Evolutionary conservation across 2,888 invertebrate species (phyloP).

Genomic region (Amitus sp.): DNA sequence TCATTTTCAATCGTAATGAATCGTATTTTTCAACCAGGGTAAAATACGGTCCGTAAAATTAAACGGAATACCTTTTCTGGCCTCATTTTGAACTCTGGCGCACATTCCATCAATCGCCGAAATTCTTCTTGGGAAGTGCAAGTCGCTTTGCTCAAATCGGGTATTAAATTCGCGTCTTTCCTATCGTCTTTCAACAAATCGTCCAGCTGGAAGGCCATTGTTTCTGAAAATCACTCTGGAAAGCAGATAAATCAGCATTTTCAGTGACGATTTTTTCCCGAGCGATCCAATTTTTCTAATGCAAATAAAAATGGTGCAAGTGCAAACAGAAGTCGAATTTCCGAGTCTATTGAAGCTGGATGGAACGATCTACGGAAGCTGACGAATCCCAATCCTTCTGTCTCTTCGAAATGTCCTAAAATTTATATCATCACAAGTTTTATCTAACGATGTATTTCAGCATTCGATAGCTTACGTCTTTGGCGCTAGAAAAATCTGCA

Average conservation of each 20-base stretch:
- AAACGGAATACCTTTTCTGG: conserved; percentile 76
- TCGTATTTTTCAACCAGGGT: neutral
- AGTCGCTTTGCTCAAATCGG: conserved; percentile 84
- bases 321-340: conserved; percentile 10
- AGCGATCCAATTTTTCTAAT: neutral
- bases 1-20: too few relatives aligned
- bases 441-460: neutral
- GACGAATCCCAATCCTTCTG: conserved; percentile 69
- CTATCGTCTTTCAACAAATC: conserved; percentile 82
- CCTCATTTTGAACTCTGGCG: conserved; percentile 90
- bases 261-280: too few relatives aligned
- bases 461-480: conserved; percentile 48
- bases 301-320: conserved; percentile 37
- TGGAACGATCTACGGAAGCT: conserved; percentile 55
- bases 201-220: conserved; percentile 79
- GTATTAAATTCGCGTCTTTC: conserved; percentile 83
- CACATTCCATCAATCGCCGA: conserved; percentile 82
- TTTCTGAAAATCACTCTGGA: conserved; percentile 37
- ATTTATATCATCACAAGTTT: too few relatives aligned
- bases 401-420: conserved; percentile 63
- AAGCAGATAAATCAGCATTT: conserved; percentile 31
- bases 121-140: conserved; percentile 86
- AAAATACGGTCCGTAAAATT: neutral
- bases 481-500: conserved; percentile 50
- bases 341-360: conserved; percentile 50